Conservation (phyloP, 2,113 vertebrate genomes). For the Mionectes macconnelli region DNA sequence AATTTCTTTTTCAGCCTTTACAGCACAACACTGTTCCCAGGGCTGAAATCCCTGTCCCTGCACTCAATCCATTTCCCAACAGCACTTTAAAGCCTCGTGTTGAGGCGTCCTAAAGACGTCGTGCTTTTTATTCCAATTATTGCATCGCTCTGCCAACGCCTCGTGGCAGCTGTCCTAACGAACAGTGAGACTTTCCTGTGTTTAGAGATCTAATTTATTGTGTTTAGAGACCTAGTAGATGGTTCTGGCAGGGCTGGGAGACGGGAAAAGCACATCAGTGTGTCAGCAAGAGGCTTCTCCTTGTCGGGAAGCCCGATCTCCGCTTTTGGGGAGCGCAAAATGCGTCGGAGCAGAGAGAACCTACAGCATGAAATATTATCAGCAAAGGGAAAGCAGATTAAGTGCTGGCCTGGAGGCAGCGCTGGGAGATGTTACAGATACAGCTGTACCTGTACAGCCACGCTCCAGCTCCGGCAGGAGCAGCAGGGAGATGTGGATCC, state of each 20-base stretch:
- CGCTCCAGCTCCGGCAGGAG: not conserved
- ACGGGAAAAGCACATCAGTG: rapidly evolving
- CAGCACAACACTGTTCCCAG: not conserved
- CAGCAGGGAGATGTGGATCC: not conserved
- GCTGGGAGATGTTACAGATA: not conserved
- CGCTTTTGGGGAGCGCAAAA: not conserved
- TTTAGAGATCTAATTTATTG: not conserved
- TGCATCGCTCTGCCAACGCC: rapidly evolving
- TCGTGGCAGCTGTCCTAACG: not conserved
- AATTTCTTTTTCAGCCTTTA: not conserved
- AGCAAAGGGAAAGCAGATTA: not conserved
- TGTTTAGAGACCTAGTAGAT: not conserved
- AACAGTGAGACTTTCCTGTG: not conserved
- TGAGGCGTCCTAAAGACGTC: not conserved
- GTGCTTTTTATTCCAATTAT: not conserved
- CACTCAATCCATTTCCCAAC: not conserved
- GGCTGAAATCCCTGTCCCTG: not conserved
- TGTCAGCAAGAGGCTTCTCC: not conserved
- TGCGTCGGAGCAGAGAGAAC: not conserved
- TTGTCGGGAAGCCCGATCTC: not conserved
- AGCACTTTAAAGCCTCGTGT: not conserved
- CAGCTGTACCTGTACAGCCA: not conserved
- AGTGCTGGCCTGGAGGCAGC: not conserved
- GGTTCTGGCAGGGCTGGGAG: not conserved
- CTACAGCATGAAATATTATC: not conserved